Evolutionary conservation across 2,888 invertebrate genomes (phyloP).

Genomic region (Lasioglossum lativentre): DNA sequence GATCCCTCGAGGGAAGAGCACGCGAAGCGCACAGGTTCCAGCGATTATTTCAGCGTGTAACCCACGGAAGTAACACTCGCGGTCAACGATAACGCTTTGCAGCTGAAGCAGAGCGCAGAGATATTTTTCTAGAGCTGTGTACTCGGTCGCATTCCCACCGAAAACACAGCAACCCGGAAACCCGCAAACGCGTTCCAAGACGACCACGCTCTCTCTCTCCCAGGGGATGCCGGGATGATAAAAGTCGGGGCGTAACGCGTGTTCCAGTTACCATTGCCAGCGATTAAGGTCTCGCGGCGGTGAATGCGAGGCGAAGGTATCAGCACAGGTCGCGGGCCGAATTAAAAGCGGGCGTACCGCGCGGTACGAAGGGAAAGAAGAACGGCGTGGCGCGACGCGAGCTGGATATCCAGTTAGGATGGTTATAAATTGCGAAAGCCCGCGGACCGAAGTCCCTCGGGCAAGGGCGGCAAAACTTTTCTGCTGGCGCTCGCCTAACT

Average conservation of each 20-base stretch:
- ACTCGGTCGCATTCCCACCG: not conserved
- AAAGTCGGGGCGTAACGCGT: slow-evolving; percentile 24
- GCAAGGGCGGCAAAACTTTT: slow-evolving; percentile 78
- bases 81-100: not conserved
- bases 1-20: not conserved
- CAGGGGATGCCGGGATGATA: not conserved
- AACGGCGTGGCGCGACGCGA: slow-evolving; percentile 57
- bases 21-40: not conserved
- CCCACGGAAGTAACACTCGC: not conserved
- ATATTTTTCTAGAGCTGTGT: not conserved
- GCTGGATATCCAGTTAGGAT: slow-evolving; percentile 80
- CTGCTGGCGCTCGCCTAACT: slow-evolving; percentile 80
- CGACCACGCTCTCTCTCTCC: not conserved
- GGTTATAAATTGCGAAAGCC: slow-evolving; percentile 80
- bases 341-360: slow-evolving; percentile 55
- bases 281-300: slow-evolving; percentile 48
- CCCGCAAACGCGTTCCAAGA: slow-evolving; percentile 9
- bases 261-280: slow-evolving; percentile 44
- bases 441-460: slow-evolving; percentile 77
- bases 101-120: not conserved
- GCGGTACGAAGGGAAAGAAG: slow-evolving; percentile 66
- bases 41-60: not conserved
- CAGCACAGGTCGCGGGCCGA: slow-evolving; percentile 32
- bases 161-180: slow-evolving; percentile 23
- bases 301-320: slow-evolving; percentile 38